Base-by-base conservation (phyloP, 2,797 vertebrate species). In the Pteronotus mesoamericanus region DNA sequence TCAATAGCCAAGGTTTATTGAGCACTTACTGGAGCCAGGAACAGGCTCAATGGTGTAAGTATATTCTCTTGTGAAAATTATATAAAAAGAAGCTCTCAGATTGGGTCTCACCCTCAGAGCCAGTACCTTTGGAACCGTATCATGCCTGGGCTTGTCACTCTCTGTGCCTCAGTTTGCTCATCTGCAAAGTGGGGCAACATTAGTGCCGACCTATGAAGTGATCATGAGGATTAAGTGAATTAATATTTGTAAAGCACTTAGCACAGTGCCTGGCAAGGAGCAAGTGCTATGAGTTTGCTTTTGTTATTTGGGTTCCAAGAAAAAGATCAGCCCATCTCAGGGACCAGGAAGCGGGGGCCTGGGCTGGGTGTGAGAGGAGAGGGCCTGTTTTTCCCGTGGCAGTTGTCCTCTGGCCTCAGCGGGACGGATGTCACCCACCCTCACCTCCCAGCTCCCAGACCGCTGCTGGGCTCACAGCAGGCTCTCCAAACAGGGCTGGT, bases 81-180 rank as follows among this genome's bases (percentile, higher is more conserved):
- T 0, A 55, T 37, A 42, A 44, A 66, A 74, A 59, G 9, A 10
- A 37, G n/a, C 37, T 79, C 86, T 80, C 44, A 2, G 26, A 5
- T 2, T 32, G 74, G 44, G 48, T 26, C n/a, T 69, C 32, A 22
- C 18, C 29, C 37, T 91, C 34, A 21, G n/a, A 71, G 12, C 32
- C 39, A 21, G 19, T 37, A 12, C 9, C 78, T 21, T 34, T 37
- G 16, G 8, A 39, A 24, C 19, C 39, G 29, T 7, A 24, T 29
- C 29, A 3, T 6, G 79, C 19, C 32, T 46, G 12, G 0, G 0
- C 46, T 42, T 48, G 34, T 68, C 34, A 32, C 44, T 51, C 16
- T 57, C 14, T 59, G 51, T 64, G 37, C 75, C 87, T 93, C 24
- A 10, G 48, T 86, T 93, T 42, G 42, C n/a, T 86, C 79, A 32